Base-by-base conservation (phyloP, 2,888 invertebrate species). In the Anticlea derivata region DNA sequence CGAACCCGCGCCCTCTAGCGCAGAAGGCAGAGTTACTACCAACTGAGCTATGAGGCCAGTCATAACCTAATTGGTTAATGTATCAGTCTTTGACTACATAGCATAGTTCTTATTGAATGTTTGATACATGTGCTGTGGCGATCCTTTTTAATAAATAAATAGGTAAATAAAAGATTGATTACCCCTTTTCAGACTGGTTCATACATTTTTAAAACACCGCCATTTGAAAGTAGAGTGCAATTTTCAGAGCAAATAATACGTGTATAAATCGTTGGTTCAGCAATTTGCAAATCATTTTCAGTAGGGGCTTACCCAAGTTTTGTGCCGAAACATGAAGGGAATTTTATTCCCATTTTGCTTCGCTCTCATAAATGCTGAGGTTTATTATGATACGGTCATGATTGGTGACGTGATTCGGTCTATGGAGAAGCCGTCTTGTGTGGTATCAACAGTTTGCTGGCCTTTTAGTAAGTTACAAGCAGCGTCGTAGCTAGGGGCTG, bases 371-470 rank as follows among this genome's bases (percentile, higher is more conserved):
- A 45, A 66, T 59, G 75, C 70, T 27, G 53, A 73, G 40, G 45
- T 52, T 4, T 59, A 69, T 35, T 55, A 58, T 1, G 73, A 73
- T 55, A 55, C 63, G 11, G 34, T 50, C 7, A 70, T 82, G 64
- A 63, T 86, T 27, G 61, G 68, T 30, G 82, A 81, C 60, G 58
- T 83, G n/a, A 70, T 86, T 30, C 55, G 66, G 46, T 63, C 70
- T n/a, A 69, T 68, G 60, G 66, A 70, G 39, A 75, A 68, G 63
- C 79, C 84, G 8, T 68, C 78, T 22, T 66, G 72, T 37, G 61
- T 85, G 13, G 68, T 80, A 40, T 77, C 77, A 23, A 73, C 70
- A 55, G 61, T 82, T 47, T 85, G 86, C 55, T 83, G 82, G 76
- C 30, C 71, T 26, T 60, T 65, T 24, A 60, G 86, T 86, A 73